Conservation (phyloP, 2,888 invertebrate species). For the Byasa hedistus region DNA sequence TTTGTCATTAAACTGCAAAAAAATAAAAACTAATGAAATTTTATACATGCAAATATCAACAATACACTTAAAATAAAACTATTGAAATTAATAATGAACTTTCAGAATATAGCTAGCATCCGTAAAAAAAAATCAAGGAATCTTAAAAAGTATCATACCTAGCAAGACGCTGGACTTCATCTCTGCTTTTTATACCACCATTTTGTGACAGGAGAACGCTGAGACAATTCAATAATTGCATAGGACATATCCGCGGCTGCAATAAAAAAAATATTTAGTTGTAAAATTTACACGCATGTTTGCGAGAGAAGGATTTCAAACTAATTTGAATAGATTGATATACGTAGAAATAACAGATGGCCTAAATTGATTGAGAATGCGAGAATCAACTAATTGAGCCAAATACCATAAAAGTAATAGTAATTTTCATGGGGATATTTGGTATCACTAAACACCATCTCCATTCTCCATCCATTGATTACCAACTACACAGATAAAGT, state of each 20-base stretch:
- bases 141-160: slow-evolving; percentile 79
- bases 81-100: no score
- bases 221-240: slow-evolving; percentile 92
- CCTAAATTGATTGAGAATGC: no score
- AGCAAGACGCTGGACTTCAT: slow-evolving; percentile 92
- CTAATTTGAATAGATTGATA: neutral
- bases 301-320: neutral
- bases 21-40: slow-evolving; percentile 33
- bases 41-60: neutral
- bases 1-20: slow-evolving; percentile 94
- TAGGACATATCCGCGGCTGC: slow-evolving; percentile 95
- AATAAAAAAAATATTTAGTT: slow-evolving; percentile 53
- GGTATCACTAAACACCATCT: no score
- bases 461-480: no score
- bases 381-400: no score
- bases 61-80: neutral
- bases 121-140: neutral
- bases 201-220: slow-evolving; percentile 89
- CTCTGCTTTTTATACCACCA: slow-evolving; percentile 93
- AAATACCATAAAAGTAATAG: no score
- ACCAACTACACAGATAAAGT: no score
- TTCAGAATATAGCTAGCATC: neutral
- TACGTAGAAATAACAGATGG: neutral
- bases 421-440: no score
- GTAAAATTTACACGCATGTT: neutral